Conservation (phyloP, 2,888 invertebrate genomes). For the Zelleria hepariella region DNA sequence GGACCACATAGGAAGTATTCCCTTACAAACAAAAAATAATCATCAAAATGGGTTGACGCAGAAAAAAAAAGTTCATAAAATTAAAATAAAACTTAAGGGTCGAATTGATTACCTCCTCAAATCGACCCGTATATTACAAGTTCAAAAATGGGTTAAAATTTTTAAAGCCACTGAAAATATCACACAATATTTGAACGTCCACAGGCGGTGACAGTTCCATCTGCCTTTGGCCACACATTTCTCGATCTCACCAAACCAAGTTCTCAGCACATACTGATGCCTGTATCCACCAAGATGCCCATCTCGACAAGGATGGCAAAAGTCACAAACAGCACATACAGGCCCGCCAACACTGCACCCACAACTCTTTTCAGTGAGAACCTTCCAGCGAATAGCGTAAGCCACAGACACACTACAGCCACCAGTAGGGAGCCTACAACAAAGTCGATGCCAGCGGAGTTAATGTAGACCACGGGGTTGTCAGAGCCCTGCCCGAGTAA, state of each 20-base stretch:
- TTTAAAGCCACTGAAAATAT: too few species aligned
- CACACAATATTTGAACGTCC: too few species aligned
- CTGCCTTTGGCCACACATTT: not conserved
- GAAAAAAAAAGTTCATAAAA: too few species aligned
- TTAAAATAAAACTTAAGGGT: too few species aligned
- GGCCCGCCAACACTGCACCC: conserved; percentile 75
- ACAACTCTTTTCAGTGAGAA: conserved; percentile 79
- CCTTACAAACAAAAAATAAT: too few species aligned
- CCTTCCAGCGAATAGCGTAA: conserved; percentile 76
- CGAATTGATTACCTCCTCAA: too few species aligned
- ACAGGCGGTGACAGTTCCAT: too few species aligned
- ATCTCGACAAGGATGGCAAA: conserved; percentile 85
- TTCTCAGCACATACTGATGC: not conserved
- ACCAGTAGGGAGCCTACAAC: conserved; percentile 83
- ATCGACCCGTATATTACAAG: too few species aligned
- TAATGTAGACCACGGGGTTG: conserved; percentile 73
- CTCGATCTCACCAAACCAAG: too few species aligned
- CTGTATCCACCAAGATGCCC: conserved; percentile 72
- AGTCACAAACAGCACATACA: conserved; percentile 80
- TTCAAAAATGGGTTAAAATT: too few species aligned
- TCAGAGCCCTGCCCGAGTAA: conserved; percentile 58
- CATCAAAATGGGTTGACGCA: too few species aligned
- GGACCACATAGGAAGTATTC: too few species aligned
- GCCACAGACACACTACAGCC: conserved; percentile 79
- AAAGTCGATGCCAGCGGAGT: conserved; percentile 85